Evolutionary conservation across 53 echinoderm and acorn worm genomes (phyloP).

Genomic region (Pentamera pediparva): DNA sequence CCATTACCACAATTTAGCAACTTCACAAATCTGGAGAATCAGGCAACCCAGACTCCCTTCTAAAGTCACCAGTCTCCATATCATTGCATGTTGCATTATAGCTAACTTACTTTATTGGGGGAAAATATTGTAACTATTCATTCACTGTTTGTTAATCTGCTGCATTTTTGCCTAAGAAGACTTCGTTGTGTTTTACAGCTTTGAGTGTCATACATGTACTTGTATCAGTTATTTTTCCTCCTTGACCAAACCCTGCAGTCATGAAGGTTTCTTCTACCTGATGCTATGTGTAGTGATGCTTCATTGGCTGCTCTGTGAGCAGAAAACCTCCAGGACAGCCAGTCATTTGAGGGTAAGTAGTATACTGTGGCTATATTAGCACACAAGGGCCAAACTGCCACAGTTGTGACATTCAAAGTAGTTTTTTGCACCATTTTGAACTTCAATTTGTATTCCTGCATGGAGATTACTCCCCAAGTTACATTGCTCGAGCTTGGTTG

Average conservation of each 20-base stretch:
- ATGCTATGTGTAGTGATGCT: constrained; percentile 78
- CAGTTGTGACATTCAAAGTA: not conserved
- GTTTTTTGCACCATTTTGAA: not conserved
- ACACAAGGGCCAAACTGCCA: constrained; percentile 46
- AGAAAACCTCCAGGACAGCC: constrained; percentile 39
- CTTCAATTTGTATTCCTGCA: not conserved
- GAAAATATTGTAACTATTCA: not conserved
- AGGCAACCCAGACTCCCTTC: too few relatives aligned
- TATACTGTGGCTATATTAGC: too few relatives aligned
- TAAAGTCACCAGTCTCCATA: too few relatives aligned
- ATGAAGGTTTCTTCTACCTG: constrained; percentile 87
- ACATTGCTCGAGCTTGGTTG: not conserved
- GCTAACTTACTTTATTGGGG: too few relatives aligned
- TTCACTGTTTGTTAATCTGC: not conserved
- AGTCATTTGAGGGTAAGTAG: too few relatives aligned
- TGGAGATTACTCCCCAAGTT: not conserved
- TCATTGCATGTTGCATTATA: too few relatives aligned
- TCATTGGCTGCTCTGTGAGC: constrained; percentile 88
- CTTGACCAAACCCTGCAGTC: constrained; percentile 40
- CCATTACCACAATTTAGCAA: too few relatives aligned
- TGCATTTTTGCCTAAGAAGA: not conserved
- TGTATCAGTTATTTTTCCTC: constrained; percentile 5
- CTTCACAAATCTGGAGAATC: too few relatives aligned
- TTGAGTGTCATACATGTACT: not conserved
- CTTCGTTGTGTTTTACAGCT: not conserved